Evolutionary conservation across 2,888 invertebrate species (phyloP).

Genomic region (Rhingia campestris): DNA sequence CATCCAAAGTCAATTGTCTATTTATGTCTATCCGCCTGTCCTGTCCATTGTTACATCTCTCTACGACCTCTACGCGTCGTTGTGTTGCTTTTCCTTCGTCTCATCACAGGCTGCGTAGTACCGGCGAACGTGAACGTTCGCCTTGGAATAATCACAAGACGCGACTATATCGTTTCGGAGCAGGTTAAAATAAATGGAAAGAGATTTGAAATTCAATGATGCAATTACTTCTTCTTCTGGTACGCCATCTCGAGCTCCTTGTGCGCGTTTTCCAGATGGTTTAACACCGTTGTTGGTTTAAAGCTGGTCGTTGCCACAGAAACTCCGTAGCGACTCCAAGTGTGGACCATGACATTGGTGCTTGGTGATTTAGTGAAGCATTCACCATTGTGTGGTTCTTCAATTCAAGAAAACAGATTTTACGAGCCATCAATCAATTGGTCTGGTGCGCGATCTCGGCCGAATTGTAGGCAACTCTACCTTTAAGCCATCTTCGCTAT

Average conservation of each 20-base stretch:
- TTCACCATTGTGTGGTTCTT: constrained; percentile 54
- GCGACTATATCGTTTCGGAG: constrained; percentile 54
- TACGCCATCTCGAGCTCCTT: constrained; percentile 22
- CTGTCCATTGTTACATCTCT: constrained; percentile 72
- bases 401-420: constrained; percentile 61
- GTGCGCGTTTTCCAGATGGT: constrained; percentile 64
- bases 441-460: not conserved
- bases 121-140: constrained; percentile 33
- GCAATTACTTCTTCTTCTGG: constrained; percentile 63
- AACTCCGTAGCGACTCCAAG: constrained; percentile 5
- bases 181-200: constrained; percentile 67
- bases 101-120: not conserved
- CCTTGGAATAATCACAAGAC: constrained; percentile 20
- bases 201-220: constrained; percentile 71
- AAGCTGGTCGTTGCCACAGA: constrained; percentile 13
- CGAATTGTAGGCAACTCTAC: constrained; percentile 6
- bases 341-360: constrained; percentile 68
- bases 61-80: constrained; percentile 55
- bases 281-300: constrained; percentile 43
- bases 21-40: constrained; percentile 71
- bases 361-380: constrained; percentile 33
- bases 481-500: constrained; percentile 39
- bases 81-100: constrained; percentile 14
- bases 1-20: constrained; percentile 71
- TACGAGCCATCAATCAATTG: constrained; percentile 72